Base-by-base conservation (phyloP, 1,140 invertebrate genomes). In the Centruroides vittatus region DNA sequence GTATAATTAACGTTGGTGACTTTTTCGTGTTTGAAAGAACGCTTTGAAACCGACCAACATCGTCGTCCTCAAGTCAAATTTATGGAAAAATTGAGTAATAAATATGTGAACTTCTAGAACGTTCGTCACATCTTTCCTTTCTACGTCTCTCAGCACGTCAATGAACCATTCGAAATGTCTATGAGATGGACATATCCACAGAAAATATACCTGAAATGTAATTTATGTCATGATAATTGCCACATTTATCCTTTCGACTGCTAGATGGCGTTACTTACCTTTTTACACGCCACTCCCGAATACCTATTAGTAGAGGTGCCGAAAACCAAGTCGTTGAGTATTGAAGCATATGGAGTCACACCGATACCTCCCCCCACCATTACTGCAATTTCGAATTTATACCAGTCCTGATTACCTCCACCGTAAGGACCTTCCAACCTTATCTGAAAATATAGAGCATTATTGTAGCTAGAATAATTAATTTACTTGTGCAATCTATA, bases 131-230 rank as follows among this genome's bases (percentile, higher is more conserved):
- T 98, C 95, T 70, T 96, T 92, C 58, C 85, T 85, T 71, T 99
- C 96, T 0, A 99, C 94, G 71, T 98, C 93, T 58, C 93, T 80
- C 35, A 99, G 77, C 12, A 99, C 95, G 72, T 99, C 96, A 67
- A 99, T 96, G 73, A 99, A 95, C 96, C 96, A 99, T 75, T 99
- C 96, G 72, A 98, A 99, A 72, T 98, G 93, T 65, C 95, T 92
- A 74, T 99, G 96, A 4, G 93, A 97, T 5, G 94, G 93, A 70
- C 95, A 99, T 66, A 99, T 96, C 96, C 96, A 99, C 6, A 99
- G 77, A 76, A 99, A 99, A 76, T 99, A 99, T 0, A 99, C 90
- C 89, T 93, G 69, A 23, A 72, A 60, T 67, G 41, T 41, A 23
- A 41, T 6, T 6, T 41, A 41, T 41, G 5, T 41, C 8, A 41